A percentile compares a stretch with the other conserved stretches of the same genome.
Evolutionary conservation across 2,113 vertebrate genomes (phyloP).

Genomic region (Paradoxurus hermaphroditus): DNA sequence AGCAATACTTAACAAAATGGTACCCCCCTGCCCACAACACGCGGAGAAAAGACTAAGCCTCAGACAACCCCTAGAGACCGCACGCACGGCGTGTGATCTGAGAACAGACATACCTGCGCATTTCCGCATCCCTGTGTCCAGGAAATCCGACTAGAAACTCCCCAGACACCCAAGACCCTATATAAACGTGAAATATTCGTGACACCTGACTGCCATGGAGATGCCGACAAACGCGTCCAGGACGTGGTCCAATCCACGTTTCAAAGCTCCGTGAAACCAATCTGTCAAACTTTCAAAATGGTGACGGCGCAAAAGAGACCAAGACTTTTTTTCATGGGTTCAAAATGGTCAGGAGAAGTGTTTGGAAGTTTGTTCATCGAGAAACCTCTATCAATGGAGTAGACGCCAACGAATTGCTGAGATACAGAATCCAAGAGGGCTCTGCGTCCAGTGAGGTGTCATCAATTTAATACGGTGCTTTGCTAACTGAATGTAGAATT

Average conservation of each 20-base stretch:
- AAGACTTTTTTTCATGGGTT: not conserved
- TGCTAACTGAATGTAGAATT: conserved; percentile 37
- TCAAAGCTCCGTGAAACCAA: not conserved
- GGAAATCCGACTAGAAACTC: not conserved
- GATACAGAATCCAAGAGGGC: conserved; percentile 21
- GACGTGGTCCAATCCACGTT: not conserved
- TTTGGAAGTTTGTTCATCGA: conserved; percentile 29
- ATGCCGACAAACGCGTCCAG: not conserved
- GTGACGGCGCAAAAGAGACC: not conserved
- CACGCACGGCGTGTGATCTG: fast-evolving
- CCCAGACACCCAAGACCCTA: not conserved
- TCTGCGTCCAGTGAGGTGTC: conserved; percentile 36
- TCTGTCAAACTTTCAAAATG: not conserved
- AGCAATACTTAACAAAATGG: not conserved
- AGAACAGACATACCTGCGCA: not conserved
- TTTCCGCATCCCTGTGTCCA: not conserved
- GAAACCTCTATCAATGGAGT: not conserved
- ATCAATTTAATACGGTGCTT: not conserved
- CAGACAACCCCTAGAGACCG: not conserved
- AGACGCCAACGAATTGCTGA: conserved; percentile 57
- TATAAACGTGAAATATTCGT: not conserved
- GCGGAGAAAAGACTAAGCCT: not conserved
- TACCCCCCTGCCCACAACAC: not conserved
- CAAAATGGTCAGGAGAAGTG: not conserved
- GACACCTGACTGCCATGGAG: not conserved